Base-by-base conservation (phyloP, 2,113 vertebrate genomes). In the Bettongia penicillata region DNA sequence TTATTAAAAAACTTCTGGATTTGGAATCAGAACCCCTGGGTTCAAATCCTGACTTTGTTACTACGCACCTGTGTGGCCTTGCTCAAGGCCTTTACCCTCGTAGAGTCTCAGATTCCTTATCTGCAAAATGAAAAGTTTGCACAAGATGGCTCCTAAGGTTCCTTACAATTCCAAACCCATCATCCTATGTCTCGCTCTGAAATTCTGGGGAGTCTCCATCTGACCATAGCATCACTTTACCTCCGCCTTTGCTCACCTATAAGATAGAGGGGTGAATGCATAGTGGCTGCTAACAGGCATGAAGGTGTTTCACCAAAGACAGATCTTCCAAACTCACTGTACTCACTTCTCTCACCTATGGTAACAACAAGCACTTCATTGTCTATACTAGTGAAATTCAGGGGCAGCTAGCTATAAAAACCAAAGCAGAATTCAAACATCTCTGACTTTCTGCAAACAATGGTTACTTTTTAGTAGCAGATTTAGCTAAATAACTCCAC, bases 61-160 rank as follows among this genome's bases (percentile, higher is more conserved):
- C 89, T 68, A 31, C 49, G 25, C 51, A 77, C 9, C 11, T 61
- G 0, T 11, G 23, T 43, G 77, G 8, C 84, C 28, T 11, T 52
- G 31, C 25, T 11, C 26, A 90, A 92, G 49, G 92, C 90, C 92
- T 61, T 93, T 68, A 50, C 37, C 37, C 57, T 98, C 43, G 91
- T 22, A 12, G 31, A 12, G 16, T 47, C 89, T 95, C 92, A 92
- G 9, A 19, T 53, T 23, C 48, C 4, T 92, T 90, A 90, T 61
- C 25, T 91, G 28, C 55, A 91, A 94, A 96, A 93, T 51, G 10
- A 51, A n/a, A 22, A 22, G 5, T 84, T 22, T 84, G 68, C 22
- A 84, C 37, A 16, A n/a, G 61, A n/a, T 77, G 25, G 4, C 6
- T 77, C 37, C 3, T 22, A 77, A 68, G 28, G 28, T n/a, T 68